Evolutionary conservation across 2,888 invertebrate genomes (phyloP).

Genomic region (Reticulitermes lucifugus): DNA sequence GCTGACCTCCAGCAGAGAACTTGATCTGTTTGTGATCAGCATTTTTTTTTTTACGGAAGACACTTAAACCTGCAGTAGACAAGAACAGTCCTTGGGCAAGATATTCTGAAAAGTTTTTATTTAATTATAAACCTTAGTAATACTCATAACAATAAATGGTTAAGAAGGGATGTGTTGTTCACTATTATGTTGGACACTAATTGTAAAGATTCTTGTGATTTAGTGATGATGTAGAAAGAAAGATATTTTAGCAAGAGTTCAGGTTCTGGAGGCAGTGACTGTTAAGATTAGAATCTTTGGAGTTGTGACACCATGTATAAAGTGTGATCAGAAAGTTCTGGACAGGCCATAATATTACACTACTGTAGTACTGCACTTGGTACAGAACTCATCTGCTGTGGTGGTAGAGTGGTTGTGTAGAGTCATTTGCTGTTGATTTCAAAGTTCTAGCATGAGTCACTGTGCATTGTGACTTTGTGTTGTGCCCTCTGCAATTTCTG

Average conservation of each 20-base stretch:
- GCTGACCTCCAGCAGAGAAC: not conserved
- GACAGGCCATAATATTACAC: too few relatives aligned
- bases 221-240: not conserved
- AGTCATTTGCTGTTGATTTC: too few relatives aligned
- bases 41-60: not conserved
- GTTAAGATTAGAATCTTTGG: too few relatives aligned
- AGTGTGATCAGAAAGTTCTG: too few relatives aligned
- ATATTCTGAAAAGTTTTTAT: not conserved
- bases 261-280: too few relatives aligned
- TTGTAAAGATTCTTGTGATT: slow-evolving; percentile 1
- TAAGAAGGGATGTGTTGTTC: not conserved
- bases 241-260: not conserved
- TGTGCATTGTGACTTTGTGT: too few relatives aligned
- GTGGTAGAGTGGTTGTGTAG: too few relatives aligned
- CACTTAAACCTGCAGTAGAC: not conserved
- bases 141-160: not conserved
- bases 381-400: too few relatives aligned
- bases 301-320: too few relatives aligned
- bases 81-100: not conserved
- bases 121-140: not conserved
- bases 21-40: not conserved
- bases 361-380: too few relatives aligned
- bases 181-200: not conserved
- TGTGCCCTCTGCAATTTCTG: too few relatives aligned
- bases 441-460: too few relatives aligned